These are phyloP conservation scores for Yoshiicerus persimilis DNA, from an alignment of 1,140 invertebrate genomes.

Conservation along the genomic window DNA sequence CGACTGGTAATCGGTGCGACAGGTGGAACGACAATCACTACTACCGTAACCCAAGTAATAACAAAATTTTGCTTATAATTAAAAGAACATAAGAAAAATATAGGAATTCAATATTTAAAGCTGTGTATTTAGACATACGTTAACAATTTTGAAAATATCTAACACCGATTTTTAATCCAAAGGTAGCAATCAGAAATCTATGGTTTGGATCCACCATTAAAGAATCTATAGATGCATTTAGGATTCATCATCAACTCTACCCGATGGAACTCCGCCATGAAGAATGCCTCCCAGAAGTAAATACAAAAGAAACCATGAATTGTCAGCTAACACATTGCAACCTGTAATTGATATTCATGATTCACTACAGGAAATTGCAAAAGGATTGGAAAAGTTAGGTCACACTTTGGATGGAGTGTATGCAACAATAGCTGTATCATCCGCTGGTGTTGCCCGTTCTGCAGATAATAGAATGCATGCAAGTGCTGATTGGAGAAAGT, in stretches of 20 bases:
- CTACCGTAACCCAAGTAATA: conserved; percentile 71
- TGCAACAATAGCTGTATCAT: conserved; percentile 65
- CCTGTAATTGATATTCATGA: not conserved
- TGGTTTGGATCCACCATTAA: conserved; percentile 86
- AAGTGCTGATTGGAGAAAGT: conserved; percentile 80
- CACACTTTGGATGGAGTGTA: conserved; percentile 64
- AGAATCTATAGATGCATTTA: conserved; percentile 78
- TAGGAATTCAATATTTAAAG: too few relatives aligned
- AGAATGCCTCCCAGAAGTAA: conserved; percentile 18
- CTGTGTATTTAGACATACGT: too few relatives aligned
- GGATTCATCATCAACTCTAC: conserved; percentile 90
- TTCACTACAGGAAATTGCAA: conserved; percentile 61
- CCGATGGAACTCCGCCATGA: conserved; percentile 83
- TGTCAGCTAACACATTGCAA: not conserved
- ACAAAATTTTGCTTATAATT: too few relatives aligned
- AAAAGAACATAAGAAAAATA: too few relatives aligned
- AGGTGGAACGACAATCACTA: conserved; percentile 88
- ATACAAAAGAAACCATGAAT: not conserved
- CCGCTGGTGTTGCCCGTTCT: conserved; percentile 66
- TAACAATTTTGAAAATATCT: too few relatives aligned
- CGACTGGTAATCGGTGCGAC: conserved; percentile 81
- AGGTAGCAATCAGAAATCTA: conserved; percentile 68
- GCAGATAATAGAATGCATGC: conserved; percentile 67
- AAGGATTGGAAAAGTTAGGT: conserved; percentile 67
- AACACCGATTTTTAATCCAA: not conserved